A percentile compares a stretch with the other conserved stretches of the same genome.
Conservation (phyloP, 23 tunicate species). For the Pegea sp. region DNA sequence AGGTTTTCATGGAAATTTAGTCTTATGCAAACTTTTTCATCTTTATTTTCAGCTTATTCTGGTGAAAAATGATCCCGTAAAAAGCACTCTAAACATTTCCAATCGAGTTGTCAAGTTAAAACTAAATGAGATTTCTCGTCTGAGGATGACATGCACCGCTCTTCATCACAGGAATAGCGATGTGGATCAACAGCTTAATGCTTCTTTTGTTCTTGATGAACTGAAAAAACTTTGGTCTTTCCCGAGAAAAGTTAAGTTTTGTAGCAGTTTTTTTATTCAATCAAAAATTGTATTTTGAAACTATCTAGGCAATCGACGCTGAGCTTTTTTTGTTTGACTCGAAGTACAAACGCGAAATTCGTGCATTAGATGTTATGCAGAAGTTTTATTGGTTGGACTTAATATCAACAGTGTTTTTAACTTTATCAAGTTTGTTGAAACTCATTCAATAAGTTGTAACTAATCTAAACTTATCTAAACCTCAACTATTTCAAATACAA, state of each 20-base stretch:
- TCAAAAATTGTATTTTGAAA: background rate
- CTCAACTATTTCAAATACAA: too few species aligned
- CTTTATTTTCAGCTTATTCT: slow-evolving; percentile 19
- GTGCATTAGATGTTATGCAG: slow-evolving; percentile 32
- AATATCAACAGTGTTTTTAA: slow-evolving; percentile 16
- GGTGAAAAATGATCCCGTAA: slow-evolving; percentile 29
- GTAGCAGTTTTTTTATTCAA: background rate
- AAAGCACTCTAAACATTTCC: slow-evolving; percentile 6
- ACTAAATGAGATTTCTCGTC: slow-evolving; percentile 40
- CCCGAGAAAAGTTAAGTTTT: slow-evolving; percentile 49
- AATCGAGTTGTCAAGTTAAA: slow-evolving; percentile 16
- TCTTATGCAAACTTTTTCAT: background rate
- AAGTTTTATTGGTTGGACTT: slow-evolving; percentile 68
- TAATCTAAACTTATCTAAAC: too few species aligned
- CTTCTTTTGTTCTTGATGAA: slow-evolving; percentile 63
- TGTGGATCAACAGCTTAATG: slow-evolving; percentile 60
- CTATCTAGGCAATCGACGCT: slow-evolving; percentile 66
- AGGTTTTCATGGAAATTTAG: too few species aligned
- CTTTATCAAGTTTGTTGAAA: slow-evolving; percentile 36
- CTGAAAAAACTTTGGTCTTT: slow-evolving; percentile 44
- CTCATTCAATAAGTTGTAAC: background rate
- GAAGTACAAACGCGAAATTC: slow-evolving; percentile 25
- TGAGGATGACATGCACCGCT: slow-evolving; percentile 14
- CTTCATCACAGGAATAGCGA: slow-evolving; percentile 10
- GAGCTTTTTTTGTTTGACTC: slow-evolving; percentile 39